Conservation (phyloP, 2,797 vertebrate species). For the Botia kubotai region DNA sequence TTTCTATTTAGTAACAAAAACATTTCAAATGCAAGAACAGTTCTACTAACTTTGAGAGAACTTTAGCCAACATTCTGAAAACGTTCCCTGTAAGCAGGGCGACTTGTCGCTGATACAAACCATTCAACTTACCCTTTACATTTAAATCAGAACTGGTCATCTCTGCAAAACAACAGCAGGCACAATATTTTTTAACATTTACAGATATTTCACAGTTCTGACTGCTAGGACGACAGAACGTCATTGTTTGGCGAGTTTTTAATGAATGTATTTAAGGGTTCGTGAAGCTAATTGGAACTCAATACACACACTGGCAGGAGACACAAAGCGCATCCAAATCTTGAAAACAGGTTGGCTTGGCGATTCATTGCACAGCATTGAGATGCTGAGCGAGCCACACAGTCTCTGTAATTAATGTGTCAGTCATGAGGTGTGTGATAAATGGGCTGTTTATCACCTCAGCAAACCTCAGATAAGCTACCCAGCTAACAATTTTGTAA, state of each 20-base stretch:
- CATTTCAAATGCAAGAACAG: too few species aligned
- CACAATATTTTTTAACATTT: background rate
- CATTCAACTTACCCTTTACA: background rate
- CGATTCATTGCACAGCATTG: conserved; percentile 3
- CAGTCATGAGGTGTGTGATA: conserved; percentile 22
- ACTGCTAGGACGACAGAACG: background rate
- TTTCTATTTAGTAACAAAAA: too few species aligned
- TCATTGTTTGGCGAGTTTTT: background rate
- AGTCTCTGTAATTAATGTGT: conserved; percentile 27
- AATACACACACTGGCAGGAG: background rate
- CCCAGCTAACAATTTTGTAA: background rate
- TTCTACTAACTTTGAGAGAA: too few species aligned
- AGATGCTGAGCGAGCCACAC: conserved; percentile 1
- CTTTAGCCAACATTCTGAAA: too few species aligned
- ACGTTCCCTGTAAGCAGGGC: too few species aligned
- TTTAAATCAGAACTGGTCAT: background rate
- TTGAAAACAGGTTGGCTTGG: conserved; percentile 19
- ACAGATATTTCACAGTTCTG: background rate
- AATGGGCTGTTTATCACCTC: too few species aligned
- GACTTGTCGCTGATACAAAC: background rate
- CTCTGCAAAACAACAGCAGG: background rate
- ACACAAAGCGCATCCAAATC: background rate
- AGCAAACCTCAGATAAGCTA: too few species aligned
- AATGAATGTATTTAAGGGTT: background rate
- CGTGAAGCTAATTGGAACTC: too few species aligned